phyloP scores from a whole-genome alignment of 2,797 vertebrate genomes.

The Sylvilagus floridanus region DNA sequence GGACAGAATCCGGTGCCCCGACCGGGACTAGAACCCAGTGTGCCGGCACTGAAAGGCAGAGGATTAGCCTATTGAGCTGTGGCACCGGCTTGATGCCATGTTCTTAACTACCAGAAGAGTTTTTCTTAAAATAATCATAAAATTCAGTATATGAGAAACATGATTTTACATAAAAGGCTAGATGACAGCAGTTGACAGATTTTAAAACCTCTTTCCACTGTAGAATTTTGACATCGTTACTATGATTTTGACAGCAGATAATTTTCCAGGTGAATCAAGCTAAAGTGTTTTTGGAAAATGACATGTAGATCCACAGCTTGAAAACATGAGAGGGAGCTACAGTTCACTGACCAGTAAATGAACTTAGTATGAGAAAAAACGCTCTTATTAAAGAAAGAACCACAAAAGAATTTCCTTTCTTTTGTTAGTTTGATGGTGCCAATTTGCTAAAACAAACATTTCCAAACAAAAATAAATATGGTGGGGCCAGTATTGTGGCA shows the following conservation, averaged over 20 bases:
- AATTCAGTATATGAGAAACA: slow-evolving; percentile 24
- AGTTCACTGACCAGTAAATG: neutral
- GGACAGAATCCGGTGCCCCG: too few species aligned
- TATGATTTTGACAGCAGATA: slow-evolving; percentile 5
- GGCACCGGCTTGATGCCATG: neutral
- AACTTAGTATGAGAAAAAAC: slow-evolving; percentile 16
- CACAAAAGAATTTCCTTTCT: slow-evolving; percentile 1
- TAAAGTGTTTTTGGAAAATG: neutral
- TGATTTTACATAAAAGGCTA: slow-evolving; percentile 20
- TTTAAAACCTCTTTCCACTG: slow-evolving; percentile 17
- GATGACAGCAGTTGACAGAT: neutral
- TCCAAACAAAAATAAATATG: slow-evolving; percentile 1
- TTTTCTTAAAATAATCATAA: slow-evolving; percentile 46
- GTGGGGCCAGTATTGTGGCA: too few species aligned
- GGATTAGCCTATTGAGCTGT: too few species aligned
- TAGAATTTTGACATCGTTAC: neutral
- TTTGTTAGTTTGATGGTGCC: neutral
- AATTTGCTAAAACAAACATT: slow-evolving; percentile 21
- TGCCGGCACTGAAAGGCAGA: too few species aligned
- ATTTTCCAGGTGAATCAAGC: neutral
- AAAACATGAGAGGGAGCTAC: neutral
- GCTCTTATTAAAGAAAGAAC: neutral
- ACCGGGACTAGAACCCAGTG: too few species aligned
- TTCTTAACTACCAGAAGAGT: slow-evolving; percentile 27
- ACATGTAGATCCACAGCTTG: neutral